A percentile compares a stretch with the other conserved stretches of the same genome.
These are phyloP conservation scores for Dromiciops gliroides DNA, from an alignment of 2,113 vertebrate species.

Conservation along the genomic window DNA sequence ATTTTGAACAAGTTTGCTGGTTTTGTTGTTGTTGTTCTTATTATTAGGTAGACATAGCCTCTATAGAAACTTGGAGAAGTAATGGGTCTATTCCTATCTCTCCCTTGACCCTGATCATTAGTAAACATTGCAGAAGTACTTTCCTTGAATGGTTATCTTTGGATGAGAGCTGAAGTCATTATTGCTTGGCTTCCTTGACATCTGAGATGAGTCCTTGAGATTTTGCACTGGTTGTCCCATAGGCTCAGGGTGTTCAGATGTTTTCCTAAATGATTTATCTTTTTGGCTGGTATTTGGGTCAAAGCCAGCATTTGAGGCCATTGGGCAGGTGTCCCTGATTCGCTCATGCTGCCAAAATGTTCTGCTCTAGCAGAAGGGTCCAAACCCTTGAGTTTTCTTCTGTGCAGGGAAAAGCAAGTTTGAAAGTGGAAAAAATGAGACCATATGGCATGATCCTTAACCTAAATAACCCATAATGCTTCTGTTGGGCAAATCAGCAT, in stretches of 20 bases:
- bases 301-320: neutral
- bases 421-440: neutral
- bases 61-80: neutral
- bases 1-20: neutral
- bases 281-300: neutral
- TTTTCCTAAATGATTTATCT: slow-evolving; percentile 10
- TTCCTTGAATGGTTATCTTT: neutral
- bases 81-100: neutral
- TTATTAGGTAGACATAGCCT: neutral
- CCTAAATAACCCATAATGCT: neutral
- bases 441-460: neutral
- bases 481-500: neutral
- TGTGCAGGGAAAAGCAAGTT: neutral
- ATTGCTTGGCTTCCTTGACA: neutral
- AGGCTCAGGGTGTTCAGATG: neutral
- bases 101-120: slow-evolving; percentile 18
- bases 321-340: neutral
- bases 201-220: neutral
- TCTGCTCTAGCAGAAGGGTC: neutral
- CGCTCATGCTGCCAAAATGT: neutral
- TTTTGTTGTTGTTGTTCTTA: too few relatives aligned
- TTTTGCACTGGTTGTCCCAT: rapidly evolving
- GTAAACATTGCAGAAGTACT: slow-evolving; percentile 27
- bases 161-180: neutral
- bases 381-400: neutral